These are phyloP conservation scores for Dynastes grantii DNA, from an alignment of 2,888 invertebrate species.

Conservation along the genomic window DNA sequence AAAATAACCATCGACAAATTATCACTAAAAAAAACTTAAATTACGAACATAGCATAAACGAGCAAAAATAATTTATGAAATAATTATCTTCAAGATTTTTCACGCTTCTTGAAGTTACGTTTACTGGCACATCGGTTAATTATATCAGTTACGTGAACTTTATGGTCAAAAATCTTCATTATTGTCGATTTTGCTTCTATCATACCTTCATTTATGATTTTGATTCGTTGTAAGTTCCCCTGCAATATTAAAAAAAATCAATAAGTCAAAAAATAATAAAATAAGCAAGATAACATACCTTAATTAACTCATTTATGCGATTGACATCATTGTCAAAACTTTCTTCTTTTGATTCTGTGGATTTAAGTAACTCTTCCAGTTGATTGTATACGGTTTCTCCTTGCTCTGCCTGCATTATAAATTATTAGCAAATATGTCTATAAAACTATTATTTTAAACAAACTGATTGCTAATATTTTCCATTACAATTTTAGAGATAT, in stretches of 20 bases:
- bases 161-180: slow-evolving; percentile 92
- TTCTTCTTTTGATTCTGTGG: slow-evolving; percentile 67
- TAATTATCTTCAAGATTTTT: slow-evolving; percentile 72
- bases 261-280: neutral
- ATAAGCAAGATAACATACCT: slow-evolving; percentile 69
- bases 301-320: slow-evolving; percentile 76
- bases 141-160: slow-evolving; percentile 90
- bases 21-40: slow-evolving; percentile 18
- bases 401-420: slow-evolving; percentile 71
- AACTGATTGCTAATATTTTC: too few species aligned
- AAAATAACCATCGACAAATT: slow-evolving; percentile 35
- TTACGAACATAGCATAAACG: slow-evolving; percentile 6
- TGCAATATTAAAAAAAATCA: slow-evolving; percentile 66
- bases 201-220: slow-evolving; percentile 93
- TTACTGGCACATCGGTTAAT: slow-evolving; percentile 93
- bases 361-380: slow-evolving; percentile 67
- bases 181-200: slow-evolving; percentile 91
- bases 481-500: too few species aligned
- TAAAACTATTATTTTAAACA: neutral
- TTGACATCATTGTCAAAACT: slow-evolving; percentile 67
- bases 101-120: slow-evolving; percentile 92
- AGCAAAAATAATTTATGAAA: slow-evolving; percentile 19
- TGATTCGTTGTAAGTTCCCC: slow-evolving; percentile 96
- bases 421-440: neutral
- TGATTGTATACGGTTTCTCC: slow-evolving; percentile 71